Percentiles rank a stretch among this genome's conserved stretches.
These are phyloP conservation scores for Naso thynnoides DNA, from an alignment of 2,797 vertebrate species.

Conservation along the genomic window DNA sequence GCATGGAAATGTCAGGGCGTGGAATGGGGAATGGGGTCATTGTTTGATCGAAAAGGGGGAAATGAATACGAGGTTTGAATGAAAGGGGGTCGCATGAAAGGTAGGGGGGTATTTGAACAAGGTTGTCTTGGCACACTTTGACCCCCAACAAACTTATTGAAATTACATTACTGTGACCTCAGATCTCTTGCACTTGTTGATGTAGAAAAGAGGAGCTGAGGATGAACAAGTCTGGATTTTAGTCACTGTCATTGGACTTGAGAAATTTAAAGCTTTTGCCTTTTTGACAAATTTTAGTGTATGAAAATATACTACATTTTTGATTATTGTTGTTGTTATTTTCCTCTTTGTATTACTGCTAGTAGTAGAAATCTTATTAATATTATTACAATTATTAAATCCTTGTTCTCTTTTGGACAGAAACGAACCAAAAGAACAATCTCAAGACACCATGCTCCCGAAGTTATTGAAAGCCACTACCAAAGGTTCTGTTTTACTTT, in stretches of 20 bases:
- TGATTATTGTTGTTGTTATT: not conserved
- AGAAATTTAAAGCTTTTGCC: not conserved
- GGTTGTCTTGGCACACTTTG: constrained; percentile 86
- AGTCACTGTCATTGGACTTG: constrained; percentile 41
- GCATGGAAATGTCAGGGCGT: constrained; percentile 85
- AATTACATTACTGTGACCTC: constrained; percentile 92
- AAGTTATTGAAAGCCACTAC: constrained; percentile 91
- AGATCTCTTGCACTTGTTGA: constrained; percentile 81
- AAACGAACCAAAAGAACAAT: constrained; percentile 95
- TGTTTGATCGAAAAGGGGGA: constrained; percentile 87
- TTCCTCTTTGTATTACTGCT: not conserved
- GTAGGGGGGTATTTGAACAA: constrained; percentile 76
- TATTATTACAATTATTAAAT: constrained; percentile 2
- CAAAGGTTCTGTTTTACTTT: constrained; percentile 80
- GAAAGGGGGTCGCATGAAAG: constrained; percentile 22
- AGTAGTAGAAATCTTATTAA: not conserved
- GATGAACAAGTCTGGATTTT: constrained; percentile 68
- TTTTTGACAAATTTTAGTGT: not conserved
- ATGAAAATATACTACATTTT: not conserved
- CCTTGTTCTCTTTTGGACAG: constrained; percentile 77
- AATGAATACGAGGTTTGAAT: constrained; percentile 81
- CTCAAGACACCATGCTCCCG: constrained; percentile 89
- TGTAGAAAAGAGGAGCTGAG: constrained; percentile 71
- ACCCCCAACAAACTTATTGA: constrained; percentile 91
- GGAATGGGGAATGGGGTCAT: constrained; percentile 86